Evolutionary conservation across 1,140 invertebrate species (phyloP).

Genomic region (Aphis gossypii): DNA sequence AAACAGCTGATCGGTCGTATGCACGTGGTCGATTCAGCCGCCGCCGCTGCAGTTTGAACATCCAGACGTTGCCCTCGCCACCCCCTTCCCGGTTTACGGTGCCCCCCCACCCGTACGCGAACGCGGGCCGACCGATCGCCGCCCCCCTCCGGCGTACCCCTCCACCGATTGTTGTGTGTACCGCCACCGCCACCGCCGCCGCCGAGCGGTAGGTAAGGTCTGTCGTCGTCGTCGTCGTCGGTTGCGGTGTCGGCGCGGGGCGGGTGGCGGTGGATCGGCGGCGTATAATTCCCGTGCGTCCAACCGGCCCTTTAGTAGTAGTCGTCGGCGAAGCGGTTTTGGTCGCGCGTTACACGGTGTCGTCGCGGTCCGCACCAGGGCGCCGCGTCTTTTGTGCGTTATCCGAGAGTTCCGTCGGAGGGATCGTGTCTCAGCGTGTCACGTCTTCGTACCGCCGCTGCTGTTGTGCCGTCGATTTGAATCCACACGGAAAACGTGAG

Average conservation of each 20-base stretch:
- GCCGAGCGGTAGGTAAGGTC: neutral
- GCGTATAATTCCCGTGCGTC: neutral
- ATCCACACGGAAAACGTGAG: neutral
- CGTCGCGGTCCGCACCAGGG: neutral
- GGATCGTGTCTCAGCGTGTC: neutral
- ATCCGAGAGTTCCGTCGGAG: neutral
- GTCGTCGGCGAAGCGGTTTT: neutral
- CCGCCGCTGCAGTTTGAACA: neutral
- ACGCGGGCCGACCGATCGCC: neutral
- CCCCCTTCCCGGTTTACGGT: neutral
- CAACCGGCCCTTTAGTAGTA: neutral
- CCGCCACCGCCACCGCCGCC: neutral
- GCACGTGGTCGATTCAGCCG: constrained; percentile 46
- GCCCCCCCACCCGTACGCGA: neutral
- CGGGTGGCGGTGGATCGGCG: neutral
- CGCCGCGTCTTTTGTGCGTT: neutral
- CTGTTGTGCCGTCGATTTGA: neutral
- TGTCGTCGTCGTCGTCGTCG: neutral
- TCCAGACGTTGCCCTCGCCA: constrained; percentile 1
- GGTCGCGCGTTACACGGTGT: neutral
- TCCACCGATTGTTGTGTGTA: neutral
- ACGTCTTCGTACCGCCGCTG: no score
- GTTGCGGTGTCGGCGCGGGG: no score
- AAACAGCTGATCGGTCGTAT: constrained; percentile 50
- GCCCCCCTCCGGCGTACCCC: neutral